Evolutionary conservation across 2,797 vertebrate species (phyloP).

Genomic region (Gadopsis marmoratus): DNA sequence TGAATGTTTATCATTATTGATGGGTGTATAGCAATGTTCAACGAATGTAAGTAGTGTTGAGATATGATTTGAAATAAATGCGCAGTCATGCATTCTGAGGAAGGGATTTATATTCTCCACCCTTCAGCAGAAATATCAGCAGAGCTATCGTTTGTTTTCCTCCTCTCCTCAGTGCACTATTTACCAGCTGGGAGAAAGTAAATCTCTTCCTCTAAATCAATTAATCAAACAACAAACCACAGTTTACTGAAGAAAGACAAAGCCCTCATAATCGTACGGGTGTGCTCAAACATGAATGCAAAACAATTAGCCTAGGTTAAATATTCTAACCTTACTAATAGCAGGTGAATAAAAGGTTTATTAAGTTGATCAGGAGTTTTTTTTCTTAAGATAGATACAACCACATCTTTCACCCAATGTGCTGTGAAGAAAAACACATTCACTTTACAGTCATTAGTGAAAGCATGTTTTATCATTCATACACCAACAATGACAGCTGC

Average conservation of each 20-base stretch:
- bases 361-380: not conserved
- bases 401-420: not conserved
- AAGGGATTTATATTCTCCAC: slow-evolving; percentile 76
- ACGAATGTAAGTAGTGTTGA: slow-evolving; percentile 75
- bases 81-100: slow-evolving; percentile 68
- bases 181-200: slow-evolving; percentile 75
- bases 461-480: not conserved
- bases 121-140: slow-evolving; percentile 81
- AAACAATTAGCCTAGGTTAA: slow-evolving; percentile 43
- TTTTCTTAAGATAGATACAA: not conserved
- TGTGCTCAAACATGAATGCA: slow-evolving; percentile 42
- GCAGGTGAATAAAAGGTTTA: not conserved
- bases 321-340: slow-evolving; percentile 28
- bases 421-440: not conserved
- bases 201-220: slow-evolving; percentile 76
- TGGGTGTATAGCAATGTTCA: slow-evolving; percentile 61
- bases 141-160: slow-evolving; percentile 75
- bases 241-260: slow-evolving; percentile 52
- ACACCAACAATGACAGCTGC: slow-evolving; percentile 1
- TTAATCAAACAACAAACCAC: slow-evolving; percentile 75
- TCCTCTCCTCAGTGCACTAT: slow-evolving; percentile 67
- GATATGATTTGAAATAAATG: slow-evolving; percentile 76
- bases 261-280: slow-evolving; percentile 41
- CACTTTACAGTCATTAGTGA: not conserved
- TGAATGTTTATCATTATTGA: slow-evolving; percentile 70